Evolutionary conservation across 2,113 vertebrate species (phyloP).

Genomic region (Ornithorhynchus anatinus): DNA sequence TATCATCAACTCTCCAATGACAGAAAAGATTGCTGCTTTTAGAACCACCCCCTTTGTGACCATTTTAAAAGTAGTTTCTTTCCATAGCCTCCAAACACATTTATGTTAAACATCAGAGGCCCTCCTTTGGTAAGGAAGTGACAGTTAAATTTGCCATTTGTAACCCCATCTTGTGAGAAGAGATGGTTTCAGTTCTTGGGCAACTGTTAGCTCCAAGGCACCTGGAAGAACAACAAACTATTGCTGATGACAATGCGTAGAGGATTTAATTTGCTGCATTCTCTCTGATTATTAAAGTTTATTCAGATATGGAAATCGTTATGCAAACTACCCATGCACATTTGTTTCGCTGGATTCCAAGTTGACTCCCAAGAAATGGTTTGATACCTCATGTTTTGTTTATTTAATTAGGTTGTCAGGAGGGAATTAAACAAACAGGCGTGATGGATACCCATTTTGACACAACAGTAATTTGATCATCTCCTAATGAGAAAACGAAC

Average conservation of each 20-base stretch:
- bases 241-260: neutral
- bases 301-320: neutral
- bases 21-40: too few relatives aligned
- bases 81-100: too few relatives aligned
- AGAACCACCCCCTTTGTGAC: too few relatives aligned
- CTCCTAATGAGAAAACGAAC: too few relatives aligned
- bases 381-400: neutral
- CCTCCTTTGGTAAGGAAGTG: too few relatives aligned
- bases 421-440: neutral
- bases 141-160: neutral
- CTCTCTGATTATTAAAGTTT: neutral
- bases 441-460: neutral
- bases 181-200: neutral
- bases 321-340: neutral
- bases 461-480: neutral
- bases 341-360: fast-evolving
- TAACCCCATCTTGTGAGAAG: neutral
- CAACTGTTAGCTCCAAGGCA: neutral
- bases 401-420: neutral
- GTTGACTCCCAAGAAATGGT: fast-evolving
- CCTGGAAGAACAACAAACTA: neutral
- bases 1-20: too few relatives aligned
- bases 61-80: too few relatives aligned
- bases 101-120: too few relatives aligned
- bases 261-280: neutral